Evolutionary conservation across 92 coral and sea anemone species (phyloP).

Genomic region (Palythoa grandis): DNA sequence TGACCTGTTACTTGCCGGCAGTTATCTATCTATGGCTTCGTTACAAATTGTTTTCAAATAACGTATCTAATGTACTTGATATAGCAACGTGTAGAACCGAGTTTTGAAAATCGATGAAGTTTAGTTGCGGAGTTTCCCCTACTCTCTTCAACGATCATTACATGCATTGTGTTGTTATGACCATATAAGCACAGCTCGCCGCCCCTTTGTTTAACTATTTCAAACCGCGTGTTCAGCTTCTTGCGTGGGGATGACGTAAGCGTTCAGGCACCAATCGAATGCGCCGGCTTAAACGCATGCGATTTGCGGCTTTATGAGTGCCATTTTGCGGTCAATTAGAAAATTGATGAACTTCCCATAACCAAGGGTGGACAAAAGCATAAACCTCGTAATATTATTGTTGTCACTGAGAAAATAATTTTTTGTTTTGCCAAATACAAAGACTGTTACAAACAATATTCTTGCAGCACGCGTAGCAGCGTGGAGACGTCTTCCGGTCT

Average conservation of each 20-base stretch:
- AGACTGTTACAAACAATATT: not conserved
- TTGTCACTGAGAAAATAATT: not conserved
- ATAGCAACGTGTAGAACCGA: too few species aligned
- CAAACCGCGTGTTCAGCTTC: not conserved
- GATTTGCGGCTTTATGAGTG: conserved; percentile 13
- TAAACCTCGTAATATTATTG: not conserved
- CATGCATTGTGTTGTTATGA: not conserved
- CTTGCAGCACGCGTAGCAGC: too few species aligned
- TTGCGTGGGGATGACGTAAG: conserved; percentile 32
- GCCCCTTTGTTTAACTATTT: not conserved
- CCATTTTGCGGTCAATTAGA: conserved; percentile 5
- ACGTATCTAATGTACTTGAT: too few species aligned
- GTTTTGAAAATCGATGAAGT: not conserved
- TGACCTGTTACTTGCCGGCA: not conserved
- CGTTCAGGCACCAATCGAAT: not conserved
- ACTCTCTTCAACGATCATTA: not conserved
- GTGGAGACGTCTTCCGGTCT: not conserved
- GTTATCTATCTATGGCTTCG: too few species aligned
- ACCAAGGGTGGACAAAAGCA: not conserved
- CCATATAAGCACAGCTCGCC: conserved; percentile 10
- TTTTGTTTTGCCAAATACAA: too few species aligned
- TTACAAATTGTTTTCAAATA: too few species aligned
- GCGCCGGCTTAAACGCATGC: not conserved
- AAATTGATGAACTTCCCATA: conserved; percentile 1
- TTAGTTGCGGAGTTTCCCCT: not conserved